A percentile compares a stretch with the other conserved stretches of the same genome.
Evolutionary conservation across 2,797 vertebrate genomes (phyloP).

Genomic region (Myotis vivesi): DNA sequence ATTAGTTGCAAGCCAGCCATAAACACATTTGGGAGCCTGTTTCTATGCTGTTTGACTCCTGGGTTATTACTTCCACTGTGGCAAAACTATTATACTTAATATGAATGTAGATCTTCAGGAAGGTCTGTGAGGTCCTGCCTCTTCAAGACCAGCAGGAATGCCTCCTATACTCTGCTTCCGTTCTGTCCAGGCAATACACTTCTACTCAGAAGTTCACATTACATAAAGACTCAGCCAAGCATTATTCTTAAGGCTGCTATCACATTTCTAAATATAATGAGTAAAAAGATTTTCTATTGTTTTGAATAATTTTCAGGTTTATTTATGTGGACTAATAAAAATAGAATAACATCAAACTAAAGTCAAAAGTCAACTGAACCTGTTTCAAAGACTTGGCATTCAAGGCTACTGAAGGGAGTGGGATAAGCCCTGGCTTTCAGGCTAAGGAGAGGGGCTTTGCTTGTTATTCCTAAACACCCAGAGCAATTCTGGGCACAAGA

Average conservation of each 20-base stretch:
- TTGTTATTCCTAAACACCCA: not conserved
- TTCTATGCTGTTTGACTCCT: not conserved
- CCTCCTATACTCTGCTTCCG: not conserved
- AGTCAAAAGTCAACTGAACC: not conserved
- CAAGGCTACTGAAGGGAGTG: not conserved
- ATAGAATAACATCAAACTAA: not conserved
- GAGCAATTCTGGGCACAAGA: not conserved
- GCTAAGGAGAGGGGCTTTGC: not conserved
- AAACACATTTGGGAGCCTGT: not conserved
- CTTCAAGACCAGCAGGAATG: not conserved
- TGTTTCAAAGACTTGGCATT: not conserved
- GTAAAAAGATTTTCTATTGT: not conserved
- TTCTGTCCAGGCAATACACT: not conserved
- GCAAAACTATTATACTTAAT: not conserved
- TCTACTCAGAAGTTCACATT: not conserved
- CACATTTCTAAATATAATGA: not conserved
- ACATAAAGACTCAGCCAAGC: not conserved
- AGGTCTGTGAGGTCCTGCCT: not conserved
- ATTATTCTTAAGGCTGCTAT: not conserved
- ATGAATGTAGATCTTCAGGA: not conserved
- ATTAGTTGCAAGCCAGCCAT: not conserved
- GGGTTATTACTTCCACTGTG: not conserved
- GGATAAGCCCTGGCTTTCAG: not conserved
- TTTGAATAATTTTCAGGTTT: conserved; percentile 9
- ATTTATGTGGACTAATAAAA: conserved; percentile 2